Evolutionary conservation across 2,797 vertebrate genomes (phyloP), one percentile per base, ranked within the genome.

Genomic region (Onychomys arenicola): DNA sequence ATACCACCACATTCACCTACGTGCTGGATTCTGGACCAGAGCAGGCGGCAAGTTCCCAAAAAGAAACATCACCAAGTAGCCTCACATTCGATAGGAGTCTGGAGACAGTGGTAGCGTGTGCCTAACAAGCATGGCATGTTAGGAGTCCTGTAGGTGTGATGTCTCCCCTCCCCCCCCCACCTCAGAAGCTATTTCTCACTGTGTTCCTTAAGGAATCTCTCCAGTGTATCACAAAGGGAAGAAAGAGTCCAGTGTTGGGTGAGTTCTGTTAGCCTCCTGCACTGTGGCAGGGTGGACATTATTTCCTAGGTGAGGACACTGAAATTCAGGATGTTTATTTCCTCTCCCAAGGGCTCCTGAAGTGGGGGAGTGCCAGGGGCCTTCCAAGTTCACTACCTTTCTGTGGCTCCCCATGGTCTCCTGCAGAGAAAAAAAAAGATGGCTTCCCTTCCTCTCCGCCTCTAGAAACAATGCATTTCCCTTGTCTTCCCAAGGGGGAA

Each of bases 381-480:
- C 86, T 69, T 94, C 80, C 93, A 95, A 65, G 69, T 93, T 76
- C 69, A 63, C 5, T 83, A 57, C 81, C 55, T 88, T 63, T n/a
- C 81, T 67, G 49, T 63, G 4, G 12, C 49, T 80, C 57, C 57
- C 87, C 43, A 19, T 0, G 25, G 81, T 25, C 46, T 75, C 83
- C 78, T 61, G 29, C 93, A 23, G 40, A 52, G 52, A 52, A n/a
- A 9, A 93, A 86, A 91, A 89, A 71, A 71, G 94, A 87, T 10
- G 57, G 37, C 86, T 92, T 93, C 83, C 37, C 37, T 29, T 82
- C 46, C 19, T 59, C 49, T 34, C 55, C 17, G 34, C 5, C 17
- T 82, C 65, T 55, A 14, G 69, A 93, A 91, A 82, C 87, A 89
- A 65, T 69, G 59, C 57, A 13, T 67, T 83, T 89, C 43, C 37